Conservation (phyloP, 1,140 invertebrate species). For the Orchestia grillus region DNA sequence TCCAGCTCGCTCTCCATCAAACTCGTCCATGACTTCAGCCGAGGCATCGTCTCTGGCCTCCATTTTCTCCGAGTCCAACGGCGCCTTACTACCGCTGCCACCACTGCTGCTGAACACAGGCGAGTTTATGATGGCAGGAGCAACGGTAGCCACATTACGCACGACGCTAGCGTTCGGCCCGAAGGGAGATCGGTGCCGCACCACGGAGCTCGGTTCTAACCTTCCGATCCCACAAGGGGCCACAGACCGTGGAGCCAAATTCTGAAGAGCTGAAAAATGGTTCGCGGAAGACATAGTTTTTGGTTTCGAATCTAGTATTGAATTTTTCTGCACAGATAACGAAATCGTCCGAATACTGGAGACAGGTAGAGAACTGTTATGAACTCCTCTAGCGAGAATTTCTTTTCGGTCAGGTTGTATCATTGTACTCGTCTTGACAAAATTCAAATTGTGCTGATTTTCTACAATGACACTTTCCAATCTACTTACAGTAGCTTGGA, state of each 20-base stretch:
- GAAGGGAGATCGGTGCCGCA: conserved; percentile 60
- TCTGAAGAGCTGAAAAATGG: background rate
- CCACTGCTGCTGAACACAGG: conserved; percentile 42
- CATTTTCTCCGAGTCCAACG: background rate
- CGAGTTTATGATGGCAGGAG: conserved; percentile 66
- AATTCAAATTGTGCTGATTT: background rate
- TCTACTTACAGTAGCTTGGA: background rate
- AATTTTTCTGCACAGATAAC: background rate
- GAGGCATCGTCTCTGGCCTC: background rate
- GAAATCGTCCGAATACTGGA: conserved; percentile 3
- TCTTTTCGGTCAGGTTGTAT: background rate
- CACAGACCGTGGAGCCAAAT: background rate
- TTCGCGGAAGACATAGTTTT: background rate
- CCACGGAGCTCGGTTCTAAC: background rate
- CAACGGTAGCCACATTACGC: conserved; percentile 66
- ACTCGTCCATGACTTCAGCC: background rate
- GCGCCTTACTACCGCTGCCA: background rate
- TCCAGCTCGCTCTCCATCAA: background rate
- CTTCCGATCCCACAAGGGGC: background rate
- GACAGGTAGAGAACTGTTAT: background rate
- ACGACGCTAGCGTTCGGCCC: conserved; percentile 58
- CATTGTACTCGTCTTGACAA: background rate
- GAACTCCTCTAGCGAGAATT: background rate
- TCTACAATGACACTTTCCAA: background rate
- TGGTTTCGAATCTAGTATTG: background rate